Evolutionary conservation across 2,113 vertebrate genomes (phyloP), one percentile per base, ranked within the genome.

Genomic region (Aix galericulata): DNA sequence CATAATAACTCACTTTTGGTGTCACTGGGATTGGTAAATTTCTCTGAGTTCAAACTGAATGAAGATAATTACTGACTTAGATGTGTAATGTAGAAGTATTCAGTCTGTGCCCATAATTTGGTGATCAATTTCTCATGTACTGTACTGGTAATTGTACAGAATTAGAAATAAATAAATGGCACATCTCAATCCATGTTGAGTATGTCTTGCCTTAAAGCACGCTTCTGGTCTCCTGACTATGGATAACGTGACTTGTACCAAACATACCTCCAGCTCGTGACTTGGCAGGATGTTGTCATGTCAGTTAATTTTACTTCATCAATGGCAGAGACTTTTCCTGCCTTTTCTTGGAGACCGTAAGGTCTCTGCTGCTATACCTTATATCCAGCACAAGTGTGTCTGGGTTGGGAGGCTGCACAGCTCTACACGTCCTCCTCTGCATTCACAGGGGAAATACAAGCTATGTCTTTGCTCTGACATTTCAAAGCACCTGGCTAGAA

Each of bases 41-140:
- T 60, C 83, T 59, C 80, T 27, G 9, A 36, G 11, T 69, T 97
- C 84, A 82, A 73, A 92, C 58, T 22, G 80, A 91, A 86, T 72
- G 58, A 75, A 91, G 84, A 86, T 48, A 92, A 89, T 69, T 83
- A 77, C 82, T 68, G 69, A 71, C 67, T 91, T n/a, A 21, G 44
- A 77, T n/a, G 52, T 4, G 2, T 58, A 84, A 90, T 75, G 93
- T 68, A 87, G 69, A 95, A 87, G 89, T 95, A 88, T 66, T 82
- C 86, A 95, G 62, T 67, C 17, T 56, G 20, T 27, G 16, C 36
- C 89, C 13, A 6, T 76, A 92, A 94, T 17, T 68, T 17, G 11
- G 31, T 92, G 86, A 93, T 97, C 92, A 95, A 89, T 74, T 83
- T 82, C 55, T 95, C 75, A 62, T 25, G 46, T 77, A 94, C 87